These are phyloP conservation scores for Nixonia krombeini DNA, from an alignment of 1,140 invertebrate genomes.

Conservation along the genomic window DNA sequence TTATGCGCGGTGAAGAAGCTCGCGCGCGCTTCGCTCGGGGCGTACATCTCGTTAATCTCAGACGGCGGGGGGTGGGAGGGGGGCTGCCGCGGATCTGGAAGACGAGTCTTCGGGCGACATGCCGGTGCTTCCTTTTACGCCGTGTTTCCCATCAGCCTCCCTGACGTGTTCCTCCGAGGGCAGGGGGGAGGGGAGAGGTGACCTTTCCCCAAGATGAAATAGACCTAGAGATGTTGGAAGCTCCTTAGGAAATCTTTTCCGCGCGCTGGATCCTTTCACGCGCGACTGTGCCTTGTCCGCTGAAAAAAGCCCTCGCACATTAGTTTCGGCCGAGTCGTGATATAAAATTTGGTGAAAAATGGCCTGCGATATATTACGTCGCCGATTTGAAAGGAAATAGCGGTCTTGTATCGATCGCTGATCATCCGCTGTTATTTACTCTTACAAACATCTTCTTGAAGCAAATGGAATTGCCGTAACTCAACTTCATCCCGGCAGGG, in stretches of 20 bases:
- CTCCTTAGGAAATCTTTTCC: conserved; percentile 23
- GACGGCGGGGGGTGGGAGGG: conserved; percentile 6
- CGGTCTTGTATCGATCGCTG: no score
- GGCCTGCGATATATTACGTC: no score
- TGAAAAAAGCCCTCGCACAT: neutral
- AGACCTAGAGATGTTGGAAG: conserved; percentile 28
- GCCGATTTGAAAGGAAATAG: no score
- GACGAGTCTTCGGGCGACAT: conserved; percentile 37
- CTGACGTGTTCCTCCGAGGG: conserved; percentile 27
- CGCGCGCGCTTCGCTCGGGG: conserved; percentile 7
- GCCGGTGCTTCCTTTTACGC: conserved; percentile 35
- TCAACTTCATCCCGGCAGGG: no score
- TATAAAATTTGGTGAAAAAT: no score
- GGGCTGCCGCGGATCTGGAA: conserved; percentile 29
- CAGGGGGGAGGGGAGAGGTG: no score
- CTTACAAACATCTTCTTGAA: no score
- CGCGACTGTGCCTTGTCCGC: neutral
- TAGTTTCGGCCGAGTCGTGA: neutral
- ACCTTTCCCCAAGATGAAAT: conserved; percentile 16
- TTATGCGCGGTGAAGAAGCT: conserved; percentile 46
- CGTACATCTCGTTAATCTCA: conserved; percentile 45
- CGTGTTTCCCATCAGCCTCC: conserved; percentile 36
- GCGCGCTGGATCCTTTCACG: conserved; percentile 15
- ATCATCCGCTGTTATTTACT: no score
- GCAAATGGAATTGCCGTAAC: no score